Base-by-base conservation (phyloP, 2,797 vertebrate species). In the Poeciliopsis turneri region DNA sequence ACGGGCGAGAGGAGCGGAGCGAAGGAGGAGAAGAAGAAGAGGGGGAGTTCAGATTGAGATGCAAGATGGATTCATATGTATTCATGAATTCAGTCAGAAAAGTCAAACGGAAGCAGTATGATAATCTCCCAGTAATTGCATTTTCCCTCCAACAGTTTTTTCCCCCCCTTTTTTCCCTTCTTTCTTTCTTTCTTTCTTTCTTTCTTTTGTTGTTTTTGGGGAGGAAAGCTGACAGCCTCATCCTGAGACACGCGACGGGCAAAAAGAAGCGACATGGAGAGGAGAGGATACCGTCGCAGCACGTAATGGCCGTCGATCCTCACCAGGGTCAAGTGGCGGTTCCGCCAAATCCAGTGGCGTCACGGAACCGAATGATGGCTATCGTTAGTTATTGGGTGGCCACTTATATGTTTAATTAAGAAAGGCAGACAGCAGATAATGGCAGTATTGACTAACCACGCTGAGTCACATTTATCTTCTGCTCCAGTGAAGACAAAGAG, bases 71-170 rank as follows among this genome's bases (percentile, higher is more conserved):
- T 93, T 93, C 93, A 94, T 94, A 93, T 93, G 93, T 94, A 94
- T 94, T 95, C 93, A 95, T 95, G 90, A 93, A 94, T 94, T 94
- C 94, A 91, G 87, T 90, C 88, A 84, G 89, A 94, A 94, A 94
- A 95, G 91, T 94, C 92, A 92, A 92, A 95, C 92, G 90, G 91
- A 94, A 90, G 93, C 93, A 93, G 89, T 95, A 93, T 93, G 92
- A 94, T 94, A 94, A 94, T 95, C 91, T 92, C 78, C 90, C 91
- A 92, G 88, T 94, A 93, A 94, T 93, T 94, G 93, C 91, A 92
- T 94, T 94, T 92, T 89, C 88, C 84, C 86, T 92, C 88, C 89
- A 77, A 89, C 90, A 92, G 87, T 93, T 93, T 92, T 90, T 92
- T 72, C 12, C 12, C 3, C 33, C 33, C 3, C 16, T 49, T 2